Base-by-base conservation (phyloP, 2,888 invertebrate genomes). In the Notodonta ziczac region DNA sequence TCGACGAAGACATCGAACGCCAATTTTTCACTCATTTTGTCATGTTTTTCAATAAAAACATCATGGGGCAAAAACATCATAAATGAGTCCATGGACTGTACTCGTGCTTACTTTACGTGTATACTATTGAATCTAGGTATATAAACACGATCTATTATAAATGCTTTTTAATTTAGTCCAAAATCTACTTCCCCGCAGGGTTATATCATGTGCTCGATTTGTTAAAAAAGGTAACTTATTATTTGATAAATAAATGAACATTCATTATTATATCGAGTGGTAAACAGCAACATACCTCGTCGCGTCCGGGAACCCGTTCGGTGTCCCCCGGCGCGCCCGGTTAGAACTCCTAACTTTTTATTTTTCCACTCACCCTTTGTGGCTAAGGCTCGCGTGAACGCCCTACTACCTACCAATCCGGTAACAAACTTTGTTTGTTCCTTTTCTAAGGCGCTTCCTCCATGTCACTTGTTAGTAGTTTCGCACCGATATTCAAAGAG, bases 281-380 rank as follows among this genome's bases (percentile, higher is more conserved):
- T 70, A 75, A 75, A 75, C 86, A 74, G 81, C 66, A 81, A 78
- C 86, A 72, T 89, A 90, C 90, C 82, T 59, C 72, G 65, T 51
- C 64, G 86, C 90, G 71, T 58, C 83, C 86, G 81, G 83, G 88
- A 93, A 92, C 92, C 88, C 89, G 92, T 86, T 89, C 84, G 82
- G 76, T 85, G 86, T 84, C 87, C 89, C 88, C 87, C 85, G 86
- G 81, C 86, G 84, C 86, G 91, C 86, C 90, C 91, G 91, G 92
- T 92, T 91, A 91, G 91, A 91, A 89, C 82, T 89, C 89, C 89
- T 87, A 89, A 90, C 89, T 90, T 91, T 92, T 92, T 91, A 87
- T 91, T 93, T 90, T 85, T 83, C 86, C 82, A 86, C 83, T 87
- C 87, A 89, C 91, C 91, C 92, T 90, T 87, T 86, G 87, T 86